Percentiles rank a stretch among this genome's conserved stretches.
Conservation (phyloP, 92 coral and sea anemone species). For the Umimayanthus kanabou region DNA sequence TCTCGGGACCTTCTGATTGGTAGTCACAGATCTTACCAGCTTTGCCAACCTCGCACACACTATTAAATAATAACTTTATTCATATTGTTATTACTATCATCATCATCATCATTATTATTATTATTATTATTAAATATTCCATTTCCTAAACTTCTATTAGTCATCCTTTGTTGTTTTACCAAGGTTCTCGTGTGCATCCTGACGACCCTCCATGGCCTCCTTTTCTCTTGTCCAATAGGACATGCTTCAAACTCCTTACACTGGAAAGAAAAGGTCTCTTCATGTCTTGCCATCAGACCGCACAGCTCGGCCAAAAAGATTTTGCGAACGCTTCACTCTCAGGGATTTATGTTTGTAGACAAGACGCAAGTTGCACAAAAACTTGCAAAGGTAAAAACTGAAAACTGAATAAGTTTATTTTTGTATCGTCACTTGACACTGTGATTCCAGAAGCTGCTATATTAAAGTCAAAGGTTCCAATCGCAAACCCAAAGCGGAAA, state of each 20-base stretch:
- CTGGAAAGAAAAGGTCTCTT: background rate
- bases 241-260: background rate
- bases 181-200: background rate
- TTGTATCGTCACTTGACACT: too few relatives aligned
- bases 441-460: too few relatives aligned
- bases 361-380: background rate
- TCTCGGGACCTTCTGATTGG: too few relatives aligned
- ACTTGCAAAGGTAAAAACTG: background rate
- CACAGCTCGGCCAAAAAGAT: conserved; percentile 2
- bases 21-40: too few relatives aligned
- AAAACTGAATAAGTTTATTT: background rate
- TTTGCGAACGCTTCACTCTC: conserved; percentile 13
- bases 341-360: background rate
- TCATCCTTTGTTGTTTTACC: background rate
- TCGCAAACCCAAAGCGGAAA: too few relatives aligned
- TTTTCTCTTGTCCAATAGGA: background rate
- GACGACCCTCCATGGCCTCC: background rate
- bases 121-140: too few relatives aligned
- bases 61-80: too few relatives aligned
- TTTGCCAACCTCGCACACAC: too few relatives aligned
- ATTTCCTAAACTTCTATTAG: too few relatives aligned
- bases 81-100: too few relatives aligned
- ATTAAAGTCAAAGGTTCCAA: too few relatives aligned
- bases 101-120: too few relatives aligned
- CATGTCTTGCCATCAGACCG: background rate